Evolutionary conservation across 1,140 invertebrate species (phyloP), one percentile per base, ranked within the genome.

Genomic region (Drosophila funebris): DNA sequence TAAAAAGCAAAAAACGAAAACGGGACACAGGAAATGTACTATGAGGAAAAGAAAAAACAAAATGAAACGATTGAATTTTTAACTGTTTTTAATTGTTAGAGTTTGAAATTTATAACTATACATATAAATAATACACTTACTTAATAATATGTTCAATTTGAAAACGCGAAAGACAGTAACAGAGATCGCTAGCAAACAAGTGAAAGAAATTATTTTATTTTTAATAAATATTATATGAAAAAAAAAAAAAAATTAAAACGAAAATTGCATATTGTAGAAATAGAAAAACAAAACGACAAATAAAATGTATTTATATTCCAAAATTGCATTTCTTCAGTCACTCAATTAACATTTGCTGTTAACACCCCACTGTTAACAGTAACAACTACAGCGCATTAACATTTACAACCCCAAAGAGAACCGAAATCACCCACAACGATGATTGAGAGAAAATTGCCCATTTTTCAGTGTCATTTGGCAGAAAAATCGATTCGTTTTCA

Each of bases 221-320:
- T 77, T 77, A 76, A 76, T 75, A 87, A 87, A 88, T 87, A 78
- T 88, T 88, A 88, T 68, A 87, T 76, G 73, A 78, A 48, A 61
- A 50, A 78, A 50, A 66, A 66, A 52, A 22, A 48, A 61, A 73
- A 74, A 16, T 46, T 1, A 41, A 50, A 50, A 50, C 75, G 76
- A 63, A 43, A 73, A n/a, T n/a, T n/a, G 75, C 77, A 88, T 82
- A 88, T 77, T 85, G 81, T 82, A 82, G 83, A 69, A 68, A 87
- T 82, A 84, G 74, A 52, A 78, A 66, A 71, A 66, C 20, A 78
- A 77, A 83, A 78, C 72, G 85, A 89, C 85, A 84, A 89, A 89
- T 89, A 89, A 89, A 89, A 89, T 90, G 85, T 89, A 89, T 89
- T 89, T 89, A 89, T 84, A 90, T 90, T 85, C 73, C 54, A 83